These are phyloP conservation scores for Drosophila sulfurigaster DNA, from an alignment of 1,140 invertebrate genomes.

Conservation along the genomic window DNA sequence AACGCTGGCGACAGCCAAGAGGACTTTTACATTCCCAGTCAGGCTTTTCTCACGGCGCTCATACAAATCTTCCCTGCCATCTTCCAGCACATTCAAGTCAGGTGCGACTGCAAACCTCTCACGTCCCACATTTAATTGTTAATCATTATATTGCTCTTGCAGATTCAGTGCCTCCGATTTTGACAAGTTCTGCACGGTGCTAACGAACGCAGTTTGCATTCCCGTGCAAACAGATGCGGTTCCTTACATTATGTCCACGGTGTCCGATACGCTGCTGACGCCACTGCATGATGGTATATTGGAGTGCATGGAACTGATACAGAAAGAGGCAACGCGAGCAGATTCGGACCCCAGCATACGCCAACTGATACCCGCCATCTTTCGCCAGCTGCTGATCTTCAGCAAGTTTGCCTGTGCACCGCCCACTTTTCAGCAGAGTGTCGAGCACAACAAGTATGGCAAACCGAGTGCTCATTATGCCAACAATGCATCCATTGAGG, in stretches of 20 bases:
- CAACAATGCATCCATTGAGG: constrained; percentile 87
- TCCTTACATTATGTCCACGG: constrained; percentile 90
- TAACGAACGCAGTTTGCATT: constrained; percentile 91
- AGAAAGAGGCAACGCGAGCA: constrained; percentile 91
- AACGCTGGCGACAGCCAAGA: constrained; percentile 76
- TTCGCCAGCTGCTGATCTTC: constrained; percentile 91
- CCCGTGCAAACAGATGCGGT: constrained; percentile 94
- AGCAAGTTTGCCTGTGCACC: constrained; percentile 90
- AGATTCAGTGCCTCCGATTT: constrained; percentile 91
- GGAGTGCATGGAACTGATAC: constrained; percentile 91
- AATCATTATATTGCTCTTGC: not conserved
- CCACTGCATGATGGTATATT: constrained; percentile 94
- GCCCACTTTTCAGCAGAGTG: constrained; percentile 87
- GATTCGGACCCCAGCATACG: constrained; percentile 87
- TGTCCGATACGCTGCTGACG: constrained; percentile 91
- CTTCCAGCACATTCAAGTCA: constrained; percentile 94
- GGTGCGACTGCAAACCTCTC: constrained; percentile 84
- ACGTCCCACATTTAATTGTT: not conserved
- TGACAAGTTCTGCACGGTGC: constrained; percentile 91
- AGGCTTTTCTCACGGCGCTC: constrained; percentile 96
- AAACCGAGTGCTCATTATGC: constrained; percentile 72
- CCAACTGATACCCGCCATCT: constrained; percentile 92
- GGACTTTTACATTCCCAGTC: constrained; percentile 93
- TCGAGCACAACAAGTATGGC: constrained; percentile 77
- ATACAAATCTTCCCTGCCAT: constrained; percentile 97